Base-by-base conservation (phyloP, 2,113 vertebrate genomes). In the Antigone vipio region DNA sequence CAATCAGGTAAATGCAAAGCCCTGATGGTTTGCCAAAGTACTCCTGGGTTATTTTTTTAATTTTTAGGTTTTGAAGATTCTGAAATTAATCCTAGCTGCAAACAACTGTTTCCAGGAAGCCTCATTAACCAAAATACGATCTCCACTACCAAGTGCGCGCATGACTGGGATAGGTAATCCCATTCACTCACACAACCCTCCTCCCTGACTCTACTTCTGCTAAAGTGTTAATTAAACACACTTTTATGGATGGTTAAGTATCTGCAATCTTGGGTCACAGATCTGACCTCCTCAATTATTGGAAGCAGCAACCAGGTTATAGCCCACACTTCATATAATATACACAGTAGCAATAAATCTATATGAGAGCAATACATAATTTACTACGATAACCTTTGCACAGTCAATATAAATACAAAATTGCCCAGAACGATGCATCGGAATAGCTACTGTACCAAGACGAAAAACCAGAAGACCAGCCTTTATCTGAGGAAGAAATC, bases 31-130 rank as follows among this genome's bases (percentile, higher is more conserved):
- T 98, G 97, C 96, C 96, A 80, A 95, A 95, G 52, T 34, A 91
- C 92, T 96, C 95, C 92, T 19, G 95, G 96, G 89, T 86, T 64
- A 44, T 34, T 82, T 59, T 27, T 88, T 81, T 38, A 63, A 96
- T 87, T 88, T 96, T 77, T 94, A 85, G 94, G 95, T 96, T 96
- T 69, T 85, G 50, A 90, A 89, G 97, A 96, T 94, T 95, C 96
- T 71, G 88, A 81, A 97, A 95, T 97, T 98, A 98, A 98, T 97
- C 96, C 96, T 59, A 87, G 81, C 96, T 95, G 98, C 97, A 96
- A 98, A 97, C 97, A 97, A 97, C 95, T 97, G 80, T 98, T 98
- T 98, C 97, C 98, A 86, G 40, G 94, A 97, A 98, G 98, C 97
- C 93, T 91, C 76, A 85, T 83, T 68, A 93, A 76, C 62, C 94